Conservation (phyloP, 2,113 vertebrate genomes). For the Diadophis punctatus region DNA sequence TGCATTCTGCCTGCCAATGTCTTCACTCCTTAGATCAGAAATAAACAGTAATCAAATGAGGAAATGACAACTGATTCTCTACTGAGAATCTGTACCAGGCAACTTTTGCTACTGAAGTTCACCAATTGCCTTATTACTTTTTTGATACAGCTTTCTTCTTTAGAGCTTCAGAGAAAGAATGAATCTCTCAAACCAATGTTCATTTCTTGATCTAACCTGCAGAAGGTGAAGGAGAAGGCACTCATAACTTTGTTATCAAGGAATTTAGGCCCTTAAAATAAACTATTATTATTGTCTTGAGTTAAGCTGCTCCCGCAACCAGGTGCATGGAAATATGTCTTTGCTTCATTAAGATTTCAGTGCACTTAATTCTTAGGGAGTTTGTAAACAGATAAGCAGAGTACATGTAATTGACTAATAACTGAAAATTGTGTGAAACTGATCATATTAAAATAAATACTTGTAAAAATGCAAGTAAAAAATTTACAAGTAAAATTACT, state of each 20-base stretch:
- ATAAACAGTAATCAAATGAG: background rate
- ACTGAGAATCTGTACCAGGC: background rate
- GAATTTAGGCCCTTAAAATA: background rate
- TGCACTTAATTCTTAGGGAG: background rate
- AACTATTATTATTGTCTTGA: background rate
- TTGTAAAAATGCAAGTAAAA: background rate
- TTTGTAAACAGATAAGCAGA: background rate
- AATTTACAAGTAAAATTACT: background rate
- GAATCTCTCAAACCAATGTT: background rate
- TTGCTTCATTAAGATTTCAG: background rate
- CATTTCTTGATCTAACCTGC: background rate
- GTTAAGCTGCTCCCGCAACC: background rate
- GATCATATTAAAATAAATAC: background rate
- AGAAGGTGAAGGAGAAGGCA: background rate
- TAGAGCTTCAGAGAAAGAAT: background rate
- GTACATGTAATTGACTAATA: background rate
- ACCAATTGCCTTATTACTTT: background rate
- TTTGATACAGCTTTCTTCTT: background rate
- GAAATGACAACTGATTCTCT: background rate
- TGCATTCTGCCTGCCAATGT: background rate
- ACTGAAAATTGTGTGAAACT: background rate
- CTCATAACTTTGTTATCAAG: background rate
- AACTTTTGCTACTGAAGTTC: background rate
- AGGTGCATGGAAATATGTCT: background rate
- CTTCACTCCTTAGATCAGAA: background rate